A percentile compares a stretch with the other conserved stretches of the same genome.
These are phyloP conservation scores for Drosophila carrolli DNA, from an alignment of 1,140 invertebrate species.

Conservation along the genomic window DNA sequence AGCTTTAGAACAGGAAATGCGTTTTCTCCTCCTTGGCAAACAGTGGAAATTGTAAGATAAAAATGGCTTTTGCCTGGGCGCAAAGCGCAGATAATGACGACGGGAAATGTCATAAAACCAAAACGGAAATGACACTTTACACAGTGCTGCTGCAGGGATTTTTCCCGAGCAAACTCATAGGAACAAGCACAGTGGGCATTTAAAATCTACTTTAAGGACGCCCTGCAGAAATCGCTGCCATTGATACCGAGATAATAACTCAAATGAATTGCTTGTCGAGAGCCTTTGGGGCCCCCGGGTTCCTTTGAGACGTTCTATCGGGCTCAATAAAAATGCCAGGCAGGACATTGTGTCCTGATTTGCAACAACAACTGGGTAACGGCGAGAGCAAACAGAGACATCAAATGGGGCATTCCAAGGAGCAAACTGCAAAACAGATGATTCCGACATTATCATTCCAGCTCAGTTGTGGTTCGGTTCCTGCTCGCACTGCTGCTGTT, in stretches of 20 bases:
- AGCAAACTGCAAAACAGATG: conserved; percentile 51
- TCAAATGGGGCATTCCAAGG: conserved; percentile 48
- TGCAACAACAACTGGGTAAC: conserved; percentile 42
- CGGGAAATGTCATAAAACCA: conserved; percentile 52
- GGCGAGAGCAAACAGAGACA: conserved; percentile 30
- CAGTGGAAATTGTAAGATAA: conserved; percentile 25
- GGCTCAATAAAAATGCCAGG: conserved; percentile 72
- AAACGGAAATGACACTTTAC: conserved; percentile 62
- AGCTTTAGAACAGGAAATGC: conserved; percentile 44
- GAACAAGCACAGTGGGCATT: conserved; percentile 16
- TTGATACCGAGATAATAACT: conserved; percentile 74
- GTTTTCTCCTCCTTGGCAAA: conserved; percentile 33
- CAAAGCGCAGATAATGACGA: conserved; percentile 42
- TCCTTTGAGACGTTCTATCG: conserved; percentile 41
- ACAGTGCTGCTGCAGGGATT: conserved; percentile 4
- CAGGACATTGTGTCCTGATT: conserved; percentile 71
- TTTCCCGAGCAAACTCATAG: conserved; percentile 7
- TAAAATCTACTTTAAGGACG: conserved; percentile 20
- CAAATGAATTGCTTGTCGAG: conserved; percentile 70
- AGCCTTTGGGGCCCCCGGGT: conserved; percentile 5
- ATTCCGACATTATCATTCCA: conserved; percentile 46
- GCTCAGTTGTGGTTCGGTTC: conserved; percentile 5
- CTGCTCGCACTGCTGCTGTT: conserved; percentile 15
- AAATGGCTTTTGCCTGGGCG: conserved; percentile 21
- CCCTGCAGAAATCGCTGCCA: not conserved